phyloP scores from a whole-genome alignment of 2,888 invertebrate species.

The Caenorhabditis uteleia region DNA sequence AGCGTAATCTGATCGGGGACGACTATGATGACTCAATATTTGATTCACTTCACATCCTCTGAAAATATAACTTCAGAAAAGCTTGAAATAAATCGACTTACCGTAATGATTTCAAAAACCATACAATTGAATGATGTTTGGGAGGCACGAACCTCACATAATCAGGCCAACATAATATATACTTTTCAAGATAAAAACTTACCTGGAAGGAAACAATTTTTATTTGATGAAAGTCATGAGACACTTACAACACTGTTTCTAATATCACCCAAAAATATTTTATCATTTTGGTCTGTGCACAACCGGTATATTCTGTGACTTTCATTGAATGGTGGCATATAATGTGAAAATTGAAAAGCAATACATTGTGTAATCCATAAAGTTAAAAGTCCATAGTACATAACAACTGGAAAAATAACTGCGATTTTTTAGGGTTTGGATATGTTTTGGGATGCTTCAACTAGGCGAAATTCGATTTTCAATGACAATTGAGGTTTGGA shows the following conservation, averaged over 20 bases:
- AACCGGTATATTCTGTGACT: conserved; percentile 39
- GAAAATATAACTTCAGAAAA: conserved; percentile 11
- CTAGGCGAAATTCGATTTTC: no score
- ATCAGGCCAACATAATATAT: conserved; percentile 45
- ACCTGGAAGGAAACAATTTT: conserved; percentile 31
- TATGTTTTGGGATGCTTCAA: no score
- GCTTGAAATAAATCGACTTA: conserved; percentile 6
- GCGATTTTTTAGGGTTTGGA: no score
- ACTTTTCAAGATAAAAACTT: conserved; percentile 42
- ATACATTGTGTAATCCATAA: conserved; percentile 9
- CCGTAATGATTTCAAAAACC: conserved; percentile 51
- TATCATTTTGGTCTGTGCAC: conserved; percentile 50
- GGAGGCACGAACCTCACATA: conserved; percentile 38
- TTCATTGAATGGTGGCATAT: conserved; percentile 49
- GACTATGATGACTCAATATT: conserved; percentile 40
- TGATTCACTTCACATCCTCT: conserved; percentile 61
- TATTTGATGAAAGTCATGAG: no score
- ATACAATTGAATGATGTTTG: conserved; percentile 45
- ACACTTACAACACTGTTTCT: conserved; percentile 25
- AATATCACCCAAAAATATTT: conserved; percentile 23
- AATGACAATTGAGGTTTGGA: no score
- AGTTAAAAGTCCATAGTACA: conserved; percentile 30
- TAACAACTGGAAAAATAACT: conserved; percentile 9
- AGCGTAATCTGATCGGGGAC: conserved; percentile 41
- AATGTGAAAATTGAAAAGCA: conserved; percentile 34